Conservation (phyloP, 2,888 invertebrate species). For the Incurvaria masculella region DNA sequence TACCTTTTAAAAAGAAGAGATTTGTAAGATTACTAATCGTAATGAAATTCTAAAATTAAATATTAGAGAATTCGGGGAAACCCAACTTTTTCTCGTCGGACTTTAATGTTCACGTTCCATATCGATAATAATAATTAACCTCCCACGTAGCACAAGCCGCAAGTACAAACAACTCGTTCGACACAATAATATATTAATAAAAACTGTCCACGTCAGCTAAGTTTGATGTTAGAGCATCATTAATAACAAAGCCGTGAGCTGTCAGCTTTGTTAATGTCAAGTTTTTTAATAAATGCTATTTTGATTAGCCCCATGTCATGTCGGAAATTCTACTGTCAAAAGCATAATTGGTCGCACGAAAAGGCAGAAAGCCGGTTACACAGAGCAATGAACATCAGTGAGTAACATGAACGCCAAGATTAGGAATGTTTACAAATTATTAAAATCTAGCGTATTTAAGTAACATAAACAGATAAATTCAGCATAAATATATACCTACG, state of each 20-base stretch:
- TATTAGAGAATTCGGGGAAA: too few species aligned
- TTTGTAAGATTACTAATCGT: too few species aligned
- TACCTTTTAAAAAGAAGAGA: too few species aligned
- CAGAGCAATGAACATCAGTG: constrained; percentile 24
- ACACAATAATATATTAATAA: constrained; percentile 18
- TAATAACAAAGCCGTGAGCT: constrained; percentile 54
- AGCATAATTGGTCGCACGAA: constrained; percentile 54
- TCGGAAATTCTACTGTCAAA: constrained; percentile 57
- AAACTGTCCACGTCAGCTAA: constrained; percentile 21
- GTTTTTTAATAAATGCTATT: constrained; percentile 55
- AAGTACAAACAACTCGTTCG: background rate
- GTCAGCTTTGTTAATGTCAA: constrained; percentile 51
- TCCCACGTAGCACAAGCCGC: background rate
- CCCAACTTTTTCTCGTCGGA: too few species aligned
- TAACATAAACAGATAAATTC: too few species aligned
- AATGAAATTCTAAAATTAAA: too few species aligned
- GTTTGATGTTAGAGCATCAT: constrained; percentile 26
- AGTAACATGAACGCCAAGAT: constrained; percentile 24
- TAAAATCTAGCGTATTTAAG: too few species aligned
- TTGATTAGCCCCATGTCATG: constrained; percentile 62
- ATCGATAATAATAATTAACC: too few species aligned
- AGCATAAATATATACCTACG: too few species aligned
- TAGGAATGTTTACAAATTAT: constrained; percentile 16
- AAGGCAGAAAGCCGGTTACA: constrained; percentile 31
- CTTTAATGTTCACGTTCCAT: too few species aligned